Percentiles rank a stretch among this genome's conserved stretches.
These are phyloP conservation scores for Protonibea diacanthus DNA, from an alignment of 2,797 vertebrate species.

Conservation along the genomic window DNA sequence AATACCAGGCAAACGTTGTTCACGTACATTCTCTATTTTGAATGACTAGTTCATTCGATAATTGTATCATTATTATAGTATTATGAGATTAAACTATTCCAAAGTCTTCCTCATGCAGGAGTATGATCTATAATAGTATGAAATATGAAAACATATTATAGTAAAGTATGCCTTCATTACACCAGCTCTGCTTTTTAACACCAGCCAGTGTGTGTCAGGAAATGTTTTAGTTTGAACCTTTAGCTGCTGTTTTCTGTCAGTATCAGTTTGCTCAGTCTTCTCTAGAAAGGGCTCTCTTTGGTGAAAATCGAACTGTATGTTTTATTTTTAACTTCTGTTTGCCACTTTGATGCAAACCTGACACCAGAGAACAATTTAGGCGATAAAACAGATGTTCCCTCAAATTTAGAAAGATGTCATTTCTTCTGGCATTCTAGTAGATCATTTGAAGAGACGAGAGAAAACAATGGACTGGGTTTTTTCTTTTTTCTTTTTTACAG, in stretches of 20 bases:
- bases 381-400: neutral
- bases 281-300: neutral
- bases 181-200: no score
- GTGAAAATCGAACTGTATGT: neutral
- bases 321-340: neutral
- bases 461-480: constrained; percentile 13
- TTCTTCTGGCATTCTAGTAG: neutral
- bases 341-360: neutral
- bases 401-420: neutral
- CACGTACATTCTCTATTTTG: neutral
- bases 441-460: neutral
- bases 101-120: neutral
- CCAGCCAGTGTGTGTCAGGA: no score
- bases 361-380: neutral
- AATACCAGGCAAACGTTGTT: neutral
- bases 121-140: neutral
- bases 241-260: neutral
- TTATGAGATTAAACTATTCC: no score
- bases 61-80: neutral
- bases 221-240: neutral
- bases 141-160: neutral
- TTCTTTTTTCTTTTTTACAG: neutral
- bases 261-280: neutral
- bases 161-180: no score
- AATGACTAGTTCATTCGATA: neutral